phyloP scores from a whole-genome alignment of 2,113 vertebrate species.

The Alethe castanea region DNA sequence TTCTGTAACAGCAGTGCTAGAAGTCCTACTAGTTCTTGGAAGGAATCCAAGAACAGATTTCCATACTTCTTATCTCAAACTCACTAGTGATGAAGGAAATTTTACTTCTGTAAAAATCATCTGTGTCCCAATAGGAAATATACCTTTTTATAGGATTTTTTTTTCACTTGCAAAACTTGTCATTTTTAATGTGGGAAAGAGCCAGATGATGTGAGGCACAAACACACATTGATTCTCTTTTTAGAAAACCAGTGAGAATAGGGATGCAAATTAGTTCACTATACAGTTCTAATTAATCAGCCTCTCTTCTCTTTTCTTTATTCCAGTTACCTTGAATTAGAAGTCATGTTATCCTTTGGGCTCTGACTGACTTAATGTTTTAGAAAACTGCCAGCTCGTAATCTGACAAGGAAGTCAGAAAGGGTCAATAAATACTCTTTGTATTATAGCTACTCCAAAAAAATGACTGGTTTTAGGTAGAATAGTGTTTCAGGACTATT shows the following conservation, averaged over 20 bases:
- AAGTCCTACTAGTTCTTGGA: constrained; percentile 27
- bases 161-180: constrained; percentile 13
- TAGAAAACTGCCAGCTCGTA: constrained; percentile 4
- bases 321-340: constrained; percentile 65
- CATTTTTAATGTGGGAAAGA: constrained; percentile 18
- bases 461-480: constrained; percentile 32
- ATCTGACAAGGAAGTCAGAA: constrained; percentile 10
- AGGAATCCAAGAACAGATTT: constrained; percentile 31
- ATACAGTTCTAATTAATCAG: constrained; percentile 59
- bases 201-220: constrained; percentile 35
- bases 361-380: constrained; percentile 20
- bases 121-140: constrained; percentile 1
- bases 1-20: background rate
- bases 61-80: background rate
- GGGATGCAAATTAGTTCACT: constrained; percentile 65
- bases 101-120: constrained; percentile 18
- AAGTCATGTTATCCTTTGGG: constrained; percentile 65
- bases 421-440: background rate
- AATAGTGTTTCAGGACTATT: background rate
- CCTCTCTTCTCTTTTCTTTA: constrained; percentile 31
- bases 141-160: constrained; percentile 32
- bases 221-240: constrained; percentile 33
- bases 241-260: constrained; percentile 67
- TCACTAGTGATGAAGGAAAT: background rate
- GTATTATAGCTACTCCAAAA: background rate